Evolutionary conservation across 1,140 invertebrate species (phyloP), one percentile per base, ranked within the genome.

Genomic region (Dysdera silvatica): DNA sequence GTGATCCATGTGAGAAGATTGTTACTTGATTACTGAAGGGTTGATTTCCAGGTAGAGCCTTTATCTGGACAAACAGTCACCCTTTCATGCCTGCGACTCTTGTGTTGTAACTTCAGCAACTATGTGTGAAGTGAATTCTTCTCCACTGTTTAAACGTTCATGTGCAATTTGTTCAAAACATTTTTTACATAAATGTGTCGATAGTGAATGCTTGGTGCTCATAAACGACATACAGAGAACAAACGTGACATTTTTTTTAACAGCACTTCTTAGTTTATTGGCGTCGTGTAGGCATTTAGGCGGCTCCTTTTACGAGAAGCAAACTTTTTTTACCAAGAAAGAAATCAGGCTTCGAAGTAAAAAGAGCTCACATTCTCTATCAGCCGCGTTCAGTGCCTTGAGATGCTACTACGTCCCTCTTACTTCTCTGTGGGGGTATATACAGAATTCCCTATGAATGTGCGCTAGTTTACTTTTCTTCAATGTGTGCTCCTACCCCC

Each of bases 371-470:
- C 24, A 55, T 55, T 41, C n/a, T 41, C 26, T 23, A 49, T 49
- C 45, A 41, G 57, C 33, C 57, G 52, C 52, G 35, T 23, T 60
- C 57, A 60, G 57, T 40, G 47, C 57, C 57, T 60, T 60, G 47
- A 32, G 52, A 48, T 58, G 43, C 45, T 48, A 48, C 23, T n/a
- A n/a, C n/a, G 47, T 60, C 52, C 52, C 31, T 26, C 24, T 32
- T 37, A 40, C n/a, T 45, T 54, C 35, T 24, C 5, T 16, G 37
- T 54, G 52, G 18, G 26, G 57, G 57, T 48, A 37, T 40, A 24
- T 60, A 37, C 51, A 47, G 35, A 48, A 29, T 24, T 35, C 31
- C 20, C 53, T 18, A 49, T 26, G 28, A 35, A 20, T 31, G 37
- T 26, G 37, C 41, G 8, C 23, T 16, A 43, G 16, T 61, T 41